phyloP scores from a whole-genome alignment of 1,140 invertebrate genomes.

The Ips nitidus region DNA sequence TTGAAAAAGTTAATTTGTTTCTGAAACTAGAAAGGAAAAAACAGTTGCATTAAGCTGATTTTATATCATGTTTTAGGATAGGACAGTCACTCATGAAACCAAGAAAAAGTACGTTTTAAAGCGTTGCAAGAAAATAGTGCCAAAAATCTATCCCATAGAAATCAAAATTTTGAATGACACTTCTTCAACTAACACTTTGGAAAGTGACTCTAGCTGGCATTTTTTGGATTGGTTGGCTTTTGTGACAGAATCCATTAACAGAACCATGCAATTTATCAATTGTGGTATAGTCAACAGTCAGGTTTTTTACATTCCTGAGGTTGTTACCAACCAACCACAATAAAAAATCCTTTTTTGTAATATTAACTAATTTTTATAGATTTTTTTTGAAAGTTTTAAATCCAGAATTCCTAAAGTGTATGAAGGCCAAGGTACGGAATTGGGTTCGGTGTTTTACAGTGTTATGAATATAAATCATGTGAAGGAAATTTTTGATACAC shows the following conservation, averaged over 20 bases:
- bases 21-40: not conserved
- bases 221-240: conserved; percentile 73
- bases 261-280: conserved; percentile 78
- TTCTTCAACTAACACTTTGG: conserved; percentile 7
- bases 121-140: conserved; percentile 39
- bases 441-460: conserved; percentile 67
- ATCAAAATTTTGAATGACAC: conserved; percentile 41
- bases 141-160: conserved; percentile 44
- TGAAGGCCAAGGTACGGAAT: conserved; percentile 67
- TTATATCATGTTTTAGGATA: conserved; percentile 15
- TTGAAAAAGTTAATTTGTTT: too few relatives aligned
- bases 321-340: conserved; percentile 38
- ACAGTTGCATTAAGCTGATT: not conserved
- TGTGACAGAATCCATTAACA: conserved; percentile 77
- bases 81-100: conserved; percentile 11
- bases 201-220: conserved; percentile 45
- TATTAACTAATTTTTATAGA: conserved; percentile 47
- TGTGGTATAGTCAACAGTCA: conserved; percentile 70
- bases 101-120: conserved; percentile 9
- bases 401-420: conserved; percentile 67
- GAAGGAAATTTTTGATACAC: conserved; percentile 75
- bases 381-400: conserved; percentile 71
- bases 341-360: too few relatives aligned
- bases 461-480: conserved; percentile 74
- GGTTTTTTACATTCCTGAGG: conserved; percentile 70